phyloP scores from a whole-genome alignment of 2,888 invertebrate species.

The Calameuta pallipes region DNA sequence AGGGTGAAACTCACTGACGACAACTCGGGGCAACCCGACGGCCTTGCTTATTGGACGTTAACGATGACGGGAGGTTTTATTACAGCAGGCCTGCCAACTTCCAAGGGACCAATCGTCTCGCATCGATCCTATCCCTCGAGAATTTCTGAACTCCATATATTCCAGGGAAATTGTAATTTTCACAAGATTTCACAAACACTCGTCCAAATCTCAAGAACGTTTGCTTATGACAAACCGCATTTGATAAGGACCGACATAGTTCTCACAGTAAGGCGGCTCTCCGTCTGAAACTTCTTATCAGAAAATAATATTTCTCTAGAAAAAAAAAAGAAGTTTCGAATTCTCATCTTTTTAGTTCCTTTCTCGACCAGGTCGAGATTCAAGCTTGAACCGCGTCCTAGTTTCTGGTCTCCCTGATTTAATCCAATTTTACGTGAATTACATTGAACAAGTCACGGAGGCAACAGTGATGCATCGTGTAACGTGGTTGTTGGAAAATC shows the following conservation, averaged over 20 bases:
- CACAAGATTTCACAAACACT: neutral
- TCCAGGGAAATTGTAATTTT: neutral
- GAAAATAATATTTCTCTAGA: neutral
- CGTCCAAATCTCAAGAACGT: neutral
- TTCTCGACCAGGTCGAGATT: neutral
- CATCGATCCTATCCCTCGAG: neutral
- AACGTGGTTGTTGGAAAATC: neutral
- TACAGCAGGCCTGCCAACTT: neutral
- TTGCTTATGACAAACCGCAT: neutral
- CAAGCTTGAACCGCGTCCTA: neutral
- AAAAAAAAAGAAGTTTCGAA: neutral
- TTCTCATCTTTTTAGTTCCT: neutral
- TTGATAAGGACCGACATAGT: neutral
- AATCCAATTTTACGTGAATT: neutral
- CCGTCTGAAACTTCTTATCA: neutral
- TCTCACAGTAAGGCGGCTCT: neutral
- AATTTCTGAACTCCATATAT: neutral
- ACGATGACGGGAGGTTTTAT: neutral
- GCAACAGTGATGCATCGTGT: neutral
- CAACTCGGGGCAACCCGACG: neutral
- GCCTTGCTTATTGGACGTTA: neutral
- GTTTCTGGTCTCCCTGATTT: neutral
- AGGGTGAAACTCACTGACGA: neutral
- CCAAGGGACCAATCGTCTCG: neutral
- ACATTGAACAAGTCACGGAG: neutral